Evolutionary conservation across 2,113 vertebrate species (phyloP).

Genomic region (Peromyscus leucopus): DNA sequence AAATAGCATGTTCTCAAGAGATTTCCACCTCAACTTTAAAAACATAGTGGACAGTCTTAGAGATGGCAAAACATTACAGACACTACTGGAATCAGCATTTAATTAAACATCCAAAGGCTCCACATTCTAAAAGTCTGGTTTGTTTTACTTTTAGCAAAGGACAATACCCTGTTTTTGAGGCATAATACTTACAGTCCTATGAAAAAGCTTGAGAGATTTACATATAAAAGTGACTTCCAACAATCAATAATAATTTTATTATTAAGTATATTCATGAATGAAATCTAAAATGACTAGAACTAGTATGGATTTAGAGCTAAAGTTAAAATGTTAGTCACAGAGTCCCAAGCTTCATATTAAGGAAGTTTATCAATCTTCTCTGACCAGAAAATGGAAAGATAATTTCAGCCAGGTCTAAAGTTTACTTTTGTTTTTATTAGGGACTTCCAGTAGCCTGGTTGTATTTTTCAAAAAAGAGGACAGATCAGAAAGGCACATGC

Average conservation of each 20-base stretch:
- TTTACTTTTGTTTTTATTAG: conserved; percentile 68
- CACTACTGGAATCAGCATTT: conserved; percentile 56
- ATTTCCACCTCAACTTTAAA: conserved; percentile 71
- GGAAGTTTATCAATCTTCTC: conserved; percentile 36
- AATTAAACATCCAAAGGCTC: conserved; percentile 33
- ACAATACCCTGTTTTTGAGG: conserved; percentile 42
- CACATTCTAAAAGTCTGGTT: conserved; percentile 19
- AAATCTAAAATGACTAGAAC: conserved; percentile 41
- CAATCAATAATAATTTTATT: conserved; percentile 58
- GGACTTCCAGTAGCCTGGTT: conserved; percentile 27
- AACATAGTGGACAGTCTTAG: conserved; percentile 55
- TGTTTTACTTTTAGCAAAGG: conserved; percentile 68
- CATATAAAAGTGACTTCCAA: conserved; percentile 43
- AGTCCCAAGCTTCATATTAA: conserved; percentile 40
- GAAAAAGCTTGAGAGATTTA: conserved; percentile 55
- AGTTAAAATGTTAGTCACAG: conserved; percentile 38
- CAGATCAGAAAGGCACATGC: conserved; percentile 22
- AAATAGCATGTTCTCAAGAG: conserved; percentile 70
- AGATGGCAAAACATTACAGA: conserved; percentile 62
- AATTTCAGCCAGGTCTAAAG: conserved; percentile 56
- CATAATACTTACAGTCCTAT: conserved; percentile 21
- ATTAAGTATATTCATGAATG: conserved; percentile 44
- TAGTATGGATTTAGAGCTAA: conserved; percentile 43
- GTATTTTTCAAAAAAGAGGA: neutral
- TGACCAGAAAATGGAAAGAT: conserved; percentile 28